phyloP scores from a whole-genome alignment of 2,797 vertebrate species.

The Diplodus sargus region DNA sequence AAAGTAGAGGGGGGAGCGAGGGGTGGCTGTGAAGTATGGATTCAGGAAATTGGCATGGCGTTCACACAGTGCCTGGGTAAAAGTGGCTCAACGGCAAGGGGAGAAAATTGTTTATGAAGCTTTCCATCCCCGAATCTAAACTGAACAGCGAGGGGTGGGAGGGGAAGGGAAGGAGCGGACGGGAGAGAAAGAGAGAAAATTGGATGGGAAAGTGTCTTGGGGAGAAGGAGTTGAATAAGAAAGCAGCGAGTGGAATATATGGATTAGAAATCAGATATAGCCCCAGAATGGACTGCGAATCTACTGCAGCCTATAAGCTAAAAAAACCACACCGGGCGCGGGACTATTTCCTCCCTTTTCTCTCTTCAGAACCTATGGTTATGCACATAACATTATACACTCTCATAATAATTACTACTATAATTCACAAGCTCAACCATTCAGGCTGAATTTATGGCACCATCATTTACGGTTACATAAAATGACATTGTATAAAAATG shows the following conservation, averaged over 20 bases:
- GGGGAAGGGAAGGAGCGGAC: conserved; percentile 56
- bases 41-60: conserved; percentile 86
- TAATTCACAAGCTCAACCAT: conserved; percentile 82
- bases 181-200: conserved; percentile 79
- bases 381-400: conserved; percentile 77
- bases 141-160: conserved; percentile 72
- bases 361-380: conserved; percentile 72
- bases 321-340: conserved; percentile 25
- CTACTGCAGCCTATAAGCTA: conserved; percentile 60
- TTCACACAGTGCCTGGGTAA: conserved; percentile 83
- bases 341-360: conserved; percentile 52
- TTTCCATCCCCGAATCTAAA: conserved; percentile 85
- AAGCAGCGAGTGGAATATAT: conserved; percentile 78
- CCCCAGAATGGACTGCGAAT: conserved; percentile 69
- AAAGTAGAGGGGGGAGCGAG: conserved; percentile 50
- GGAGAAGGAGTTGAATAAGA: conserved; percentile 78
- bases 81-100: conserved; percentile 81
- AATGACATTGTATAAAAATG: conserved; percentile 81
- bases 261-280: conserved; percentile 82
- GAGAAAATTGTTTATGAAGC: conserved; percentile 88
- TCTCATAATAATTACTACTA: conserved; percentile 78
- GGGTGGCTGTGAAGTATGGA: conserved; percentile 82
- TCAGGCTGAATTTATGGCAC: conserved; percentile 75
- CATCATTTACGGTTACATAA: conserved; percentile 78
- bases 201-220: conserved; percentile 80